Percentiles rank a stretch among this genome's conserved stretches.
Conservation (phyloP, 2,797 vertebrate species). For the Austrolebias charrua region DNA sequence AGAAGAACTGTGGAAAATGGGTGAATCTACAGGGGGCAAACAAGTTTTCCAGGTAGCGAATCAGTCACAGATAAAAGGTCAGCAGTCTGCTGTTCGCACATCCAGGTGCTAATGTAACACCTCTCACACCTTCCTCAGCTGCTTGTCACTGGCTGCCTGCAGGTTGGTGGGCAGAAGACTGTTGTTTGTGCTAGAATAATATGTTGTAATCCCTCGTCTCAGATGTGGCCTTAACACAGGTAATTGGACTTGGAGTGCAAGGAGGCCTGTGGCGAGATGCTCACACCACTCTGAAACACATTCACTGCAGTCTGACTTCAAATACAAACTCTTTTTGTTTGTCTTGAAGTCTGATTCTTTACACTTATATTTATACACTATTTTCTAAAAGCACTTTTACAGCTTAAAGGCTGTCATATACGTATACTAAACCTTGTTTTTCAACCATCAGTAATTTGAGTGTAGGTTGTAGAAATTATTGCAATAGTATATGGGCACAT, state of each 20-base stretch:
- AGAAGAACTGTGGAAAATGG: slow-evolving; percentile 42
- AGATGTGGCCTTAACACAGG: slow-evolving; percentile 74
- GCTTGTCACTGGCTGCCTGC: slow-evolving; percentile 63
- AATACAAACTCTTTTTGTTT: slow-evolving; percentile 34
- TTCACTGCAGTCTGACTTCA: slow-evolving; percentile 28
- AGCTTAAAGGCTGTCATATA: no score
- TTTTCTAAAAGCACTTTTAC: no score
- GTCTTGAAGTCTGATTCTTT: background rate
- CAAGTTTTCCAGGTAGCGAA: slow-evolving; percentile 61
- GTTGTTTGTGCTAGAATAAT: slow-evolving; percentile 80
- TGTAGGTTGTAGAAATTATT: background rate
- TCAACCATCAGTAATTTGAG: background rate
- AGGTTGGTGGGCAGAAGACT: slow-evolving; percentile 73
- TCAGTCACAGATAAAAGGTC: slow-evolving; percentile 76
- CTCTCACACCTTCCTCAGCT: slow-evolving; percentile 72
- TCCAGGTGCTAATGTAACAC: slow-evolving; percentile 86
- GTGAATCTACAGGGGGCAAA: slow-evolving; percentile 44
- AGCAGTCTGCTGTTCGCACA: slow-evolving; percentile 78
- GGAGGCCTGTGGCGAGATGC: slow-evolving; percentile 61
- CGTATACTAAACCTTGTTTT: no score
- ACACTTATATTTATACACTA: no score
- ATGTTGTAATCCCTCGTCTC: slow-evolving; percentile 72
- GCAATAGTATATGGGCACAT: background rate
- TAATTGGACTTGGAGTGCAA: slow-evolving; percentile 77
- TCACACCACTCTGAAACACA: slow-evolving; percentile 32